A percentile compares a stretch with the other conserved stretches of the same genome.
phyloP scores from a whole-genome alignment of 2,113 vertebrate genomes.

The Clarias batrachus region DNA sequence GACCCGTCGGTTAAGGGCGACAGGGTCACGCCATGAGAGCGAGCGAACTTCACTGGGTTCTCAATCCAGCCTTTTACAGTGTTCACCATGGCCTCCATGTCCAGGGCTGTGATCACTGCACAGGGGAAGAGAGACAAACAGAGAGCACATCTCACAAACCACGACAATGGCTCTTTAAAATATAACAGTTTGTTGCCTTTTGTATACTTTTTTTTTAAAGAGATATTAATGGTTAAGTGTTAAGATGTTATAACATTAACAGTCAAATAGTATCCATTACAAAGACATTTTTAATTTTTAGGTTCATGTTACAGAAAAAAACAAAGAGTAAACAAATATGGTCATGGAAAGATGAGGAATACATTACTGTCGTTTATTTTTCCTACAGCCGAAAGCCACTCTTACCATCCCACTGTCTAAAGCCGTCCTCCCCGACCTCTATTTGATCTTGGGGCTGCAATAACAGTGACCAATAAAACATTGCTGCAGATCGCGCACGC shows the following conservation, averaged over 20 bases:
- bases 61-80: conserved; percentile 78
- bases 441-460: conserved; percentile 74
- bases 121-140: conserved; percentile 53
- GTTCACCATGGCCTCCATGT: conserved; percentile 80
- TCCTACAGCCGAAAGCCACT: conserved; percentile 71
- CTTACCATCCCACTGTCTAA: conserved; percentile 76
- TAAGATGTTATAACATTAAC: conserved; percentile 11
- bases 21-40: conserved; percentile 73
- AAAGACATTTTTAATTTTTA: conserved; percentile 36
- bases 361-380: conserved; percentile 58
- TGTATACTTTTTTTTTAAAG: background rate
- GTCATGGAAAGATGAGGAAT: conserved; percentile 53
- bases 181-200: background rate
- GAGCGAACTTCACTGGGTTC: conserved; percentile 79
- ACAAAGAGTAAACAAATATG: conserved; percentile 38
- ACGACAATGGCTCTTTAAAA: background rate
- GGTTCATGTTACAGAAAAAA: conserved; percentile 18
- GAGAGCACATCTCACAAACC: conserved; percentile 50
- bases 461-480: conserved; percentile 72
- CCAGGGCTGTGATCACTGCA: conserved; percentile 74
- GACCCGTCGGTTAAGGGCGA: conserved; percentile 60
- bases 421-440: conserved; percentile 69
- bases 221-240: conserved; percentile 40
- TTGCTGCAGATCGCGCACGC: conserved; percentile 74
- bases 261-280: conserved; percentile 14